Evolutionary conservation across 2,797 vertebrate species (phyloP), one percentile per base, ranked within the genome.

Genomic region (Mormyrops attenuatus): DNA sequence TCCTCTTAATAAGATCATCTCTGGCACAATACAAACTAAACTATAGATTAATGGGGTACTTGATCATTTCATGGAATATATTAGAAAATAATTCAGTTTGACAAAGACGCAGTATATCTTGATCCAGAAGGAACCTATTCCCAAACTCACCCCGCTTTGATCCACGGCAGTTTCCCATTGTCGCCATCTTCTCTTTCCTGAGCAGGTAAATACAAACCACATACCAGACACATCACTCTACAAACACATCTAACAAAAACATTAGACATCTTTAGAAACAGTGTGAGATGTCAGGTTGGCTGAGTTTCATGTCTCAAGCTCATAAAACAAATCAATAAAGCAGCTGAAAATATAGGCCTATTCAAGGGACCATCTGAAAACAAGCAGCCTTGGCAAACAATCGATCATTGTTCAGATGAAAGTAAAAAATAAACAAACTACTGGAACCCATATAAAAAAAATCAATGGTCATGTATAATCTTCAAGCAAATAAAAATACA

Each of bases 101-200:
- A 38, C 34, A 4, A 20, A 47, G 80, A 49, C 9, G 44, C 5
- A 85, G 44, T 17, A 15, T 6, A 30, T 26, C 82, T 15, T 85
- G 82, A 85, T 50, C 0, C 38, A 5, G 26, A 38, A n/a, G 41
- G 8, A 38, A 87, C 34, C 34, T 26, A 38, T 38, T 73, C 52
- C 17, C 50, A 38, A 34, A 41, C 97, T 97, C 95, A 99, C 98
- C 97, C 97, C 92, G 96, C 95, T 94, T 98, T 98, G 92, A 97
- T 94, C 97, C 97, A 99, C 55, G 97, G 97, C 89, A 97, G 96
- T 92, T 96, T 95, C 1, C 94, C 94, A 4, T 93, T 94, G 91
- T 97, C 96, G 66, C 96, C 96, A 92, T 97, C 97, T 95, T 97
- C 96, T 92, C 94, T 95, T 89, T 95, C 96, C 98, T 99, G 91